phyloP scores from a whole-genome alignment of 2,888 invertebrate species.

The Tenthredo amoena region DNA sequence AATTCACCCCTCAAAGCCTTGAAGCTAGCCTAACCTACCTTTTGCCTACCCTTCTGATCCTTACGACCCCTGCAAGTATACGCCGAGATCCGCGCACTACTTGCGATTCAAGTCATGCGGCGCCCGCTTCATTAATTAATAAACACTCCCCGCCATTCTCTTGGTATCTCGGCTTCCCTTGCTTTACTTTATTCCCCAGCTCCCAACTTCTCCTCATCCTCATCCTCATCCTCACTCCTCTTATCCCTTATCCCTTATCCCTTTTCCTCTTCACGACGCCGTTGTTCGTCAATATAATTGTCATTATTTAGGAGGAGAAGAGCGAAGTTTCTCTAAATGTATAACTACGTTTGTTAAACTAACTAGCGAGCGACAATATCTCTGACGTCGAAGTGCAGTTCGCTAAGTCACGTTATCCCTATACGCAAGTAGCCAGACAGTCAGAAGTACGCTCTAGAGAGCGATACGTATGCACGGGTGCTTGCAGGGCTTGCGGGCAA shows the following conservation, averaged over 20 bases:
- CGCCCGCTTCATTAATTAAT: constrained; percentile 65
- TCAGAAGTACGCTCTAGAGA: not conserved
- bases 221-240: constrained; percentile 13
- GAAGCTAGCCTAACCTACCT: constrained; percentile 14
- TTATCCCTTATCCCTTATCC: constrained; percentile 47
- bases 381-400: not conserved
- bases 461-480: not conserved
- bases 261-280: constrained; percentile 51
- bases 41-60: constrained; percentile 45
- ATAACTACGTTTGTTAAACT: not conserved
- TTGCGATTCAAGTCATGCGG: constrained; percentile 64
- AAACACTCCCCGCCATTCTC: constrained; percentile 59
- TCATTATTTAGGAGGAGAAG: constrained; percentile 13
- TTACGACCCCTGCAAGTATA: constrained; percentile 36
- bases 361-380: constrained; percentile 1
- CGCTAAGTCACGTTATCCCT: not conserved
- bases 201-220: not conserved
- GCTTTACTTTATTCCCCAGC: constrained; percentile 57
- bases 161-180: constrained; percentile 35
- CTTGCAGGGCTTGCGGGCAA: not conserved
- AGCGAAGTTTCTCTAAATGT: not conserved
- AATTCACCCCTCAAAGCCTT: constrained; percentile 40
- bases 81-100: constrained; percentile 53
- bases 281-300: constrained; percentile 32
- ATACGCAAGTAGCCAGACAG: not conserved